A percentile compares a stretch with the other conserved stretches of the same genome.
phyloP scores from a whole-genome alignment of 2,888 invertebrate genomes.

The Melolontha melolontha region DNA sequence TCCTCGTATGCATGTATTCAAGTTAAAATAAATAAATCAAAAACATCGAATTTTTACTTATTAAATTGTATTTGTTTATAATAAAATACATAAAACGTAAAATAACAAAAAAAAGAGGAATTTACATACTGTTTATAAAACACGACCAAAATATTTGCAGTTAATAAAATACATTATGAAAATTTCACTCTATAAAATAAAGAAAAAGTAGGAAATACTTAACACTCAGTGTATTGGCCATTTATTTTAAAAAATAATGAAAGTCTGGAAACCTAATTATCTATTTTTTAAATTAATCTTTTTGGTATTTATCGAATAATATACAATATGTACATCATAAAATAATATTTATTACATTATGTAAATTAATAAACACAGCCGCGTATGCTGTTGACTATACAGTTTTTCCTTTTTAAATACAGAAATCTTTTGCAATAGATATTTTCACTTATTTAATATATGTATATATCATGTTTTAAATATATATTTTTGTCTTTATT shows the following conservation, averaged over 20 bases:
- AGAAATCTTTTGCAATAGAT: conserved; percentile 52
- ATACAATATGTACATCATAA: conserved; percentile 55
- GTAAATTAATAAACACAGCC: conserved; percentile 59
- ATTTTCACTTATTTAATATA: conserved; percentile 39
- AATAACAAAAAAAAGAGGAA: conserved; percentile 40
- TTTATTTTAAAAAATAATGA: conserved; percentile 25
- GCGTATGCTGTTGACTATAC: conserved; percentile 62
- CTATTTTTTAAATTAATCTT: conserved; percentile 45
- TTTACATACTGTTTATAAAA: conserved; percentile 38
- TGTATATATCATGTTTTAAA: conserved; percentile 8
- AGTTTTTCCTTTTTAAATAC: conserved; percentile 53
- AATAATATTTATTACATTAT: conserved; percentile 51
- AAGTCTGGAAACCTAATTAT: conserved; percentile 36
- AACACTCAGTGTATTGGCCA: conserved; percentile 38
- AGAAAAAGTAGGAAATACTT: conserved; percentile 17
- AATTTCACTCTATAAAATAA: conserved; percentile 31
- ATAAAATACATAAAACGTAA: conserved; percentile 43
- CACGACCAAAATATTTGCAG: conserved; percentile 36
- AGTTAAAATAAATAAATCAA: too few species aligned
- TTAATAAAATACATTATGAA: conserved; percentile 24
- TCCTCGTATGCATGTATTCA: too few species aligned
- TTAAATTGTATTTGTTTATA: conserved; percentile 40
- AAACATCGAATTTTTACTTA: background rate
- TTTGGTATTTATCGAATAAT: conserved; percentile 56
- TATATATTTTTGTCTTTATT: background rate